These are phyloP conservation scores for Silvanus unidentatus DNA, from an alignment of 2,888 invertebrate species.

Conservation along the genomic window DNA sequence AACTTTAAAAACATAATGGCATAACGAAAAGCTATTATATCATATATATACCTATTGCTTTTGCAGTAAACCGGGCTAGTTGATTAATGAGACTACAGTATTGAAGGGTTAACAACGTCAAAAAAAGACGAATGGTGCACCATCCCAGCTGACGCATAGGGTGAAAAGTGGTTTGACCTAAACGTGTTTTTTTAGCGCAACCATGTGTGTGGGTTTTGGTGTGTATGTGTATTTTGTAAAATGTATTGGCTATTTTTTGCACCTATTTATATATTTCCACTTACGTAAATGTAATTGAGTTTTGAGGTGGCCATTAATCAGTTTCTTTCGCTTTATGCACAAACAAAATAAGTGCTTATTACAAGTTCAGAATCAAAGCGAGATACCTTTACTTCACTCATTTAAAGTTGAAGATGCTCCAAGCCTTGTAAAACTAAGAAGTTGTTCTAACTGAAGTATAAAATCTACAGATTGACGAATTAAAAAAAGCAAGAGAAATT, in stretches of 20 bases:
- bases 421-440: too few relatives aligned
- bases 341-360: too few relatives aligned
- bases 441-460: too few relatives aligned
- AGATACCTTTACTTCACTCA: too few relatives aligned
- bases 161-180: conserved; percentile 11
- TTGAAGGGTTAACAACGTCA: conserved; percentile 37
- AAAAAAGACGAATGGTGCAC: conserved; percentile 35
- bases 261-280: conserved; percentile 8
- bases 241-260: conserved; percentile 8
- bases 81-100: conserved; percentile 35
- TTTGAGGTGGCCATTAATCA: conserved; percentile 8
- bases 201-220: too few relatives aligned
- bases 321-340: too few relatives aligned
- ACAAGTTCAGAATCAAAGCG: too few relatives aligned
- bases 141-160: conserved; percentile 23
- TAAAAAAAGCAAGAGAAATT: too few relatives aligned
- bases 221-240: conserved; percentile 3
- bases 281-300: conserved; percentile 9
- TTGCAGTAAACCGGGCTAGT: conserved; percentile 14
- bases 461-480: too few relatives aligned
- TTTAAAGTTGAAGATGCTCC: too few relatives aligned
- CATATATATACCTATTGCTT: too few relatives aligned
- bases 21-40: too few relatives aligned
- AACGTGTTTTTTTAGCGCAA: conserved; percentile 8
- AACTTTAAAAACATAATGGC: background rate